Base-by-base conservation (phyloP, 92 coral and sea anemone species). In the Micromussa lordhowensis region DNA sequence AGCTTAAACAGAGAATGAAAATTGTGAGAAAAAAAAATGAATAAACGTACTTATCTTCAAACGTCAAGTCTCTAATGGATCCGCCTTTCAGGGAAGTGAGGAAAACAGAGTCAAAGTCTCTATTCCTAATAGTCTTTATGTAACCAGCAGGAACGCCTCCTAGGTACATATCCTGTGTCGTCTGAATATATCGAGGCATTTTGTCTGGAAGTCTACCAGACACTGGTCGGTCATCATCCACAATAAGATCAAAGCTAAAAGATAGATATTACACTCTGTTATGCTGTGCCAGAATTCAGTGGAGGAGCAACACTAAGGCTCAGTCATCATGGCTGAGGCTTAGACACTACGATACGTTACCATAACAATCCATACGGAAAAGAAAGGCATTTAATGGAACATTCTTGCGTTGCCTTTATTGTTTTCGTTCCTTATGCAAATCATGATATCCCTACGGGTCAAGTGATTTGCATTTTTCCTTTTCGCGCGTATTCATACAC, bases 121-220 rank as follows among this genome's bases (percentile, higher is more conserved):
- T 61, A 5, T 38, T 55, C 49, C 81, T 57, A 3, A 68, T 73
- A 24, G 68, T 77, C 16, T 38, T 59, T 17, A 32, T 30, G 26
- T 51, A 76, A 66, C 74, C 54, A 9, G 10, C 69, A 15, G 95
- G 91, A 36, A 85, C 26, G 29, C 96, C 96, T 26, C 96, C 96
- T 29, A 93, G 68, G 53, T 79, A 93, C 72, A 93, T 87, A 36
- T 89, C 83, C 49, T 75, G 18, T 5, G 92, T 81, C 4, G 88
- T 89, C 36, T 77, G 92, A 31, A 89, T 81, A 9, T 13, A 54
- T 51, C 85, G 87, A 15, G 17, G 72, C 26, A 17, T 40, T 18
- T 18, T 17, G 59, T 18, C 35, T 29, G 11, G 13, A 31, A 90
- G 53, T 63, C 10, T 0, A 16, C 72, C 82, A 4, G 26, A 2